Base-by-base conservation (phyloP, 2,888 invertebrate genomes). In the Heteromyza rotundicornis region DNA sequence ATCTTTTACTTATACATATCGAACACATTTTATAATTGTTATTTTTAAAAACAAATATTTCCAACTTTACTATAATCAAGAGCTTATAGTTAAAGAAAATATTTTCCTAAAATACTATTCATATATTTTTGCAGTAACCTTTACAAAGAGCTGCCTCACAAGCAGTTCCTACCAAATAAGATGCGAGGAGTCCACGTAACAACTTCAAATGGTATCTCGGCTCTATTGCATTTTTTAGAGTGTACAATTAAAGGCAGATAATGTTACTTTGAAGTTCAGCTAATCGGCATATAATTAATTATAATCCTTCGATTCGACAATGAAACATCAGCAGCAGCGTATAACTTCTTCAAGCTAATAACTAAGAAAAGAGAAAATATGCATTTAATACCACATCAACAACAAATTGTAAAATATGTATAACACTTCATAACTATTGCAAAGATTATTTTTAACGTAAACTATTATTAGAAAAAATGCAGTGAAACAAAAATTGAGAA, bases 341-440 rank as follows among this genome's bases (percentile, higher is more conserved):
- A n/a, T n/a, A n/a, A n/a, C n/a, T n/a, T n/a, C n/a, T n/a, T n/a
- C n/a, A n/a, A n/a, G n/a, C n/a, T n/a, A n/a, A n/a, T n/a, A n/a
- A n/a, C n/a, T n/a, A n/a, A n/a, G n/a, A n/a, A n/a, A n/a, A n/a
- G 75, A 75, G 69, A 74, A 78, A 72, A 77, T 75, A 74, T 78
- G 78, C 78, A 78, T 78, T 78, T 78, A 78, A 74, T 67, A 68
- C 63, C 66, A 70, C 65, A n/a, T n/a, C n/a, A 70, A 68, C 32
- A 40, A 10, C 14, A n/a, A 10, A 40, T 40, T 40, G 40, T 40
- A 40, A 40, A 40, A n/a, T 40, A n/a, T n/a, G n/a, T n/a, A n/a
- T 40, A 40, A 40, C 40, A 40, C 5, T 40, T 40, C 14, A 10
- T 40, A 19, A 47, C 35, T 57, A 57, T 57, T 57, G 27, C 27